These are phyloP conservation scores for Hydrozoanthus gracilis DNA, from an alignment of 92 coral and sea anemone genomes.

Conservation along the genomic window DNA sequence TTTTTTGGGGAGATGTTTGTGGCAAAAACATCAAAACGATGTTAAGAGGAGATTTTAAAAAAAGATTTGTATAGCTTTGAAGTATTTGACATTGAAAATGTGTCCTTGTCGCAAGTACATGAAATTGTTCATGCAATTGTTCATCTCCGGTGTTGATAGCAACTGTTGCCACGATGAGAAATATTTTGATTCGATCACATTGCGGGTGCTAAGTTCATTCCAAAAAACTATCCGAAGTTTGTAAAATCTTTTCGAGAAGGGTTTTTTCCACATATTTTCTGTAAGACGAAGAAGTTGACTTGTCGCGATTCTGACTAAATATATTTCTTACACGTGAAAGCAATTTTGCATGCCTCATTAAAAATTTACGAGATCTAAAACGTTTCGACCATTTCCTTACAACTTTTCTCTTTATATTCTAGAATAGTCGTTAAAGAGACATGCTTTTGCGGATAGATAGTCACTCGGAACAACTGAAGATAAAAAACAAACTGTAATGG, in stretches of 20 bases:
- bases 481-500: neutral
- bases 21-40: too few relatives aligned
- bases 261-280: neutral
- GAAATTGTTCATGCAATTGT: neutral
- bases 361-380: conserved; percentile 14
- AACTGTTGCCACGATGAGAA: conserved; percentile 30
- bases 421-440: neutral
- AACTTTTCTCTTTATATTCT: neutral
- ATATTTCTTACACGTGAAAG: neutral
- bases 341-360: neutral
- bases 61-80: neutral
- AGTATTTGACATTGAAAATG: neutral
- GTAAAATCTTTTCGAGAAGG: too few relatives aligned
- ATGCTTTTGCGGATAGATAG: neutral
- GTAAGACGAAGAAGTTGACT: neutral
- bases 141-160: neutral
- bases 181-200: conserved; percentile 5
- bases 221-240: neutral
- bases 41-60: neutral
- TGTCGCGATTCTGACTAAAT: neutral
- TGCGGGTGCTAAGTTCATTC: neutral
- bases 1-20: too few relatives aligned
- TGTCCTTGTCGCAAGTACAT: neutral
- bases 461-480: too few relatives aligned
- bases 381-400: neutral